Conservation (phyloP, 2,797 vertebrate species). For the Protonibea diacanthus region DNA sequence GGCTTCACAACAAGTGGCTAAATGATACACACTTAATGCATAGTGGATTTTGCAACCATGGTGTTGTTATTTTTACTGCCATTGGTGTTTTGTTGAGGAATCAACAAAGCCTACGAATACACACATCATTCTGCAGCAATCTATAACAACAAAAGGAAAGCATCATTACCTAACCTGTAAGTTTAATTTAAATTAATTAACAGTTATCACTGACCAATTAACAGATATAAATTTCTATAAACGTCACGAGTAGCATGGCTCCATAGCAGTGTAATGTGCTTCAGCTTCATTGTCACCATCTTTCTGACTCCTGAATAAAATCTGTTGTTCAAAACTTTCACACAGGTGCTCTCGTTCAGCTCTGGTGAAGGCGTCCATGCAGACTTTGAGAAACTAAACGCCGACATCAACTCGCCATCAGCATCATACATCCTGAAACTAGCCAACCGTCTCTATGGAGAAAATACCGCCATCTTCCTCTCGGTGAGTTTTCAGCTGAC, state of each 20-base stretch:
- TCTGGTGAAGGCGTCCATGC: constrained; percentile 82
- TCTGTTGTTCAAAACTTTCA: neutral
- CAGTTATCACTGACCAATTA: neutral
- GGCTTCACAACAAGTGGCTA: too few relatives aligned
- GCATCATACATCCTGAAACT: constrained; percentile 88
- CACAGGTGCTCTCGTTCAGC: constrained; percentile 82
- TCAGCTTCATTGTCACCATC: neutral
- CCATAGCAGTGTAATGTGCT: neutral
- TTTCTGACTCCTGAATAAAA: neutral
- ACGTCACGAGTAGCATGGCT: neutral
- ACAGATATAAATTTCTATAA: neutral
- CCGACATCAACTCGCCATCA: constrained; percentile 86
- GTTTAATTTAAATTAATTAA: too few relatives aligned
- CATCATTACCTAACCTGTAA: too few relatives aligned
- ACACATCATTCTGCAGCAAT: too few relatives aligned
- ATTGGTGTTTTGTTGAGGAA: too few relatives aligned
- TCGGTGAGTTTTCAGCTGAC: constrained; percentile 66
- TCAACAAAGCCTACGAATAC: too few relatives aligned
- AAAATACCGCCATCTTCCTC: constrained; percentile 88
- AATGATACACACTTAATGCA: too few relatives aligned
- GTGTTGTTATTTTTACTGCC: too few relatives aligned
- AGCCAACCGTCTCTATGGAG: constrained; percentile 93
- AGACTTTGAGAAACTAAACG: constrained; percentile 85
- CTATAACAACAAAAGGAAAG: too few relatives aligned
- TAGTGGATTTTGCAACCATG: too few relatives aligned